Evolutionary conservation across 2,888 invertebrate species (phyloP).

Genomic region (Merodon equestris): DNA sequence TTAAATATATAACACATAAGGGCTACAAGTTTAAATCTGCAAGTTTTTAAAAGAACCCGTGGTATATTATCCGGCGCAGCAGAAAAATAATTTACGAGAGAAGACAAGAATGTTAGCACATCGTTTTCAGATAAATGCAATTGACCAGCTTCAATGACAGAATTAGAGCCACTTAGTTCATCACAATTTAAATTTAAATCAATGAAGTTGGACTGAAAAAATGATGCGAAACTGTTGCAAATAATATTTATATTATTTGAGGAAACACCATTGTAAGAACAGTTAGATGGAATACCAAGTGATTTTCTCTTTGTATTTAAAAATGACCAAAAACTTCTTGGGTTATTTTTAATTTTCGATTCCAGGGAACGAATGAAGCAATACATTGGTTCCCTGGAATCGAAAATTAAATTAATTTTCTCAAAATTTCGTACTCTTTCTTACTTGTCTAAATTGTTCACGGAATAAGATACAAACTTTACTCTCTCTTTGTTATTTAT

Average conservation of each 20-base stretch:
- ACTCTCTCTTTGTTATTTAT: neutral
- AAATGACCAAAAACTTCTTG: neutral
- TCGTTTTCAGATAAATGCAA: constrained; percentile 1
- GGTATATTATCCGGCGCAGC: constrained; percentile 13
- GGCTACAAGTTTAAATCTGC: neutral
- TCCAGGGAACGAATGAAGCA: neutral
- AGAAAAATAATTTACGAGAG: constrained; percentile 11
- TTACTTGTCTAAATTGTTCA: neutral
- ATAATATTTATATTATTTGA: neutral
- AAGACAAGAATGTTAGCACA: constrained; percentile 4
- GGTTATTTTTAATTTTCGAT: neutral
- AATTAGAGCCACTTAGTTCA: neutral
- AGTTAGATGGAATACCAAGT: neutral
- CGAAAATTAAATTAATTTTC: neutral
- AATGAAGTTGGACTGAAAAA: constrained; percentile 1
- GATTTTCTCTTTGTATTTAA: constrained; percentile 1
- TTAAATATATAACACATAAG: neutral
- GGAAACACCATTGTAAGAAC: neutral
- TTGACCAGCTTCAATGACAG: constrained; percentile 16
- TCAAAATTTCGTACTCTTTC: constrained; percentile 3
- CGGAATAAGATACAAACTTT: constrained; percentile 8
- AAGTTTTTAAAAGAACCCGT: constrained; percentile 5
- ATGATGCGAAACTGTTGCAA: neutral
- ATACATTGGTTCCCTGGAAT: neutral
- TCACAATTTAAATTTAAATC: too few species aligned